phyloP scores from a whole-genome alignment of 2,888 invertebrate genomes.

The Drosophila mimetica region DNA sequence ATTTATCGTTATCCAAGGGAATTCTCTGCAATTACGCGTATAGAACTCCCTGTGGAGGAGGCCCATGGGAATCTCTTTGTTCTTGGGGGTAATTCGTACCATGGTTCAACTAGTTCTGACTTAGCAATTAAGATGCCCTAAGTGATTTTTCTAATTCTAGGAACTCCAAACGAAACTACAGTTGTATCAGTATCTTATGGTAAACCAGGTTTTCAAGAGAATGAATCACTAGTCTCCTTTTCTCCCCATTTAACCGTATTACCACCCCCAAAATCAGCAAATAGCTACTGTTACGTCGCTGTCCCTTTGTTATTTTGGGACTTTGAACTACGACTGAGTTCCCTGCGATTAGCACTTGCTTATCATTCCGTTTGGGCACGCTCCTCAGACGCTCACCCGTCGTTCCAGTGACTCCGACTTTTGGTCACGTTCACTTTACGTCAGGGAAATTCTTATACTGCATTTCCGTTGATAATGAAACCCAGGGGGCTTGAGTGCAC shows the following conservation, averaged over 20 bases:
- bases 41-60: background rate
- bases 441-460: conserved; percentile 37
- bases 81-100: background rate
- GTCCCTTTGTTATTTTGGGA: conserved; percentile 8
- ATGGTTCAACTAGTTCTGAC: background rate
- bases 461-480: conserved; percentile 53
- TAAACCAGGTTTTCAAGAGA: background rate
- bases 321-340: conserved; percentile 26
- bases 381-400: conserved; percentile 15
- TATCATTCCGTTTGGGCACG: conserved; percentile 33
- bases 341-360: conserved; percentile 29
- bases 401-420: conserved; percentile 15
- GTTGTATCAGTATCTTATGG: too few relatives aligned
- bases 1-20: background rate
- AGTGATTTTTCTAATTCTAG: background rate
- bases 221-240: conserved; percentile 1
- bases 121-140: background rate
- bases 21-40: background rate
- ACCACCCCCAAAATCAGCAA: background rate
- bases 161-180: too few relatives aligned
- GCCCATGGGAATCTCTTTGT: conserved; percentile 1
- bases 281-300: background rate
- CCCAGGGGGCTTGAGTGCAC: conserved; percentile 21
- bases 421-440: conserved; percentile 37
- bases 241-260: background rate